A percentile compares a stretch with the other conserved stretches of the same genome.
Evolutionary conservation across 2,797 vertebrate species (phyloP).

Genomic region (Sarcophilus harrisii): DNA sequence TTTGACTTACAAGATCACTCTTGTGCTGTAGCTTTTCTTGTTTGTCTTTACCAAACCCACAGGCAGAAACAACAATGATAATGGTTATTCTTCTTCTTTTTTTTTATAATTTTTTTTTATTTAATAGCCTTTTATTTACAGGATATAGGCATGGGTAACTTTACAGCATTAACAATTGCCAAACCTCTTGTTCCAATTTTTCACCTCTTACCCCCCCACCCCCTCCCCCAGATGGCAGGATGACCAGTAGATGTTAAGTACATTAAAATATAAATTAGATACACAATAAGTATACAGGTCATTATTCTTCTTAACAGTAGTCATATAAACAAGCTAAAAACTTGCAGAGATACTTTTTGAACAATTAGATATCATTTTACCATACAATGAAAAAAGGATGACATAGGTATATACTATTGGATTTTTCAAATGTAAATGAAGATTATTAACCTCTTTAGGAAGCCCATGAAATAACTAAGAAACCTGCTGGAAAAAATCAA

Average conservation of each 20-base stretch:
- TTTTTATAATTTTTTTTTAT: too few relatives aligned
- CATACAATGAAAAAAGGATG: neutral
- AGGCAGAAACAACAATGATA: neutral
- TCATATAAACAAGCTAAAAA: neutral
- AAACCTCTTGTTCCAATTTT: too few relatives aligned
- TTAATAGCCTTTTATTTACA: too few relatives aligned
- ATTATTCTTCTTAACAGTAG: neutral
- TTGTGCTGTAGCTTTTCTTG: neutral
- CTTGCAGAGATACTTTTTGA: neutral
- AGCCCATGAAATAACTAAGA: neutral
- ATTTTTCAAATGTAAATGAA: neutral
- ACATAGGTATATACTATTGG: neutral
- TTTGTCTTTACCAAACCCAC: neutral
- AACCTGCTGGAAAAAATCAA: neutral
- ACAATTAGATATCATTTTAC: neutral
- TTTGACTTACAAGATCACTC: neutral
- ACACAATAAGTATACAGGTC: too few relatives aligned
- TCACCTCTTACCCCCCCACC: too few relatives aligned
- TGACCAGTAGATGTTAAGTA: too few relatives aligned
- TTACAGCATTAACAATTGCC: too few relatives aligned
- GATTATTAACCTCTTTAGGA: neutral
- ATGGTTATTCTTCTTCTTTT: neutral
- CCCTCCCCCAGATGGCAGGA: too few relatives aligned
- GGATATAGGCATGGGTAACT: too few relatives aligned
- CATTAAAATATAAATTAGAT: too few relatives aligned